Evolutionary conservation across 2,797 vertebrate species (phyloP).

Genomic region (Jordanella pulchra): DNA sequence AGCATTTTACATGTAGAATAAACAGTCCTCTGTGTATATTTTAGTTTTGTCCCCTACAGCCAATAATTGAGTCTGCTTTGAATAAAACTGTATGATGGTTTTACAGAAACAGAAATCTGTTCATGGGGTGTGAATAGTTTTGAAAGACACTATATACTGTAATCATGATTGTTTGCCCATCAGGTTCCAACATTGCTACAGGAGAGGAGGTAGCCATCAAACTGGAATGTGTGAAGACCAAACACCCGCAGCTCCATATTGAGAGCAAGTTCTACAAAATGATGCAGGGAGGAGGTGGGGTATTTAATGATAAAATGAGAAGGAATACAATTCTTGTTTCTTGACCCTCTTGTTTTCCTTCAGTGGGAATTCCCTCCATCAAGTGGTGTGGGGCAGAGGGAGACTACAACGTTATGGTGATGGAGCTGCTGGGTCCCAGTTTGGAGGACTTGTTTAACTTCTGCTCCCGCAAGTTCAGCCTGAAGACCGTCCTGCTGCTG

Average conservation of each 20-base stretch:
- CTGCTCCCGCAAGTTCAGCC: slow-evolving; percentile 97
- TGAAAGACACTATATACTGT: not conserved
- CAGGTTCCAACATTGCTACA: slow-evolving; percentile 96
- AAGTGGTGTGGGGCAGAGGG: slow-evolving; percentile 98
- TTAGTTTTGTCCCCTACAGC: no score
- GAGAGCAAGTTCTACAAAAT: slow-evolving; percentile 99
- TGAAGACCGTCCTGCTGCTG: slow-evolving; percentile 94
- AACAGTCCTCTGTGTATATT: no score
- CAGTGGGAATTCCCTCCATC: slow-evolving; percentile 96
- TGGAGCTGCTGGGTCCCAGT: slow-evolving; percentile 96
- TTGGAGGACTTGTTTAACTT: slow-evolving; percentile 98
- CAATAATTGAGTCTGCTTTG: not conserved
- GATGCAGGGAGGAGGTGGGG: slow-evolving; percentile 98
- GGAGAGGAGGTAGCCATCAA: slow-evolving; percentile 98
- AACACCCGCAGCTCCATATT: slow-evolving; percentile 97
- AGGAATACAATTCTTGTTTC: not conserved
- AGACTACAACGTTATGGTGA: slow-evolving; percentile 99
- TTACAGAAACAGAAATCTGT: not conserved
- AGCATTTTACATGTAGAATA: no score
- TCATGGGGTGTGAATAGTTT: not conserved
- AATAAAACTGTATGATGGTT: not conserved
- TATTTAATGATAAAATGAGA: not conserved
- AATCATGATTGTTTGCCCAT: slow-evolving; percentile 1
- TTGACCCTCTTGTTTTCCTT: not conserved
- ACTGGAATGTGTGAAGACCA: slow-evolving; percentile 97